phyloP scores from a whole-genome alignment of 2,113 vertebrate species.

The Agelaius phoeniceus region DNA sequence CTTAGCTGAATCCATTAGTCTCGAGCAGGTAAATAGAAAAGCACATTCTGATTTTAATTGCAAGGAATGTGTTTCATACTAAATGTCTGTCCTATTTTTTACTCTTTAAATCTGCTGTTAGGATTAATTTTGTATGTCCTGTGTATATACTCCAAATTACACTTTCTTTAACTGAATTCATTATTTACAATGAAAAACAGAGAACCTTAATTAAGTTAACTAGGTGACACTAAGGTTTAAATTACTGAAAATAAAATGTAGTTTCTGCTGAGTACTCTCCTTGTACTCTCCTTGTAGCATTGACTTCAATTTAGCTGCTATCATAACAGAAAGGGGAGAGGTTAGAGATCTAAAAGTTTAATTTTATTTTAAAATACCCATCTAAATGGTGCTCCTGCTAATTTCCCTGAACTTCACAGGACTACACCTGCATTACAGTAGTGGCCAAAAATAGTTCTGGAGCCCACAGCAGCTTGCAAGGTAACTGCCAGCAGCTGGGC shows the following conservation, averaged over 20 bases:
- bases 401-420: conserved; percentile 14
- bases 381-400: neutral
- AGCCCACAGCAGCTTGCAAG: neutral
- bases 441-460: conserved; percentile 35
- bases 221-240: neutral
- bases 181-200: conserved; percentile 42
- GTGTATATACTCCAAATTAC: neutral
- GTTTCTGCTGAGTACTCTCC: neutral
- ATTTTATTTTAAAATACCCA: neutral
- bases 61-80: conserved; percentile 53
- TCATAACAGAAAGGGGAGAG: neutral
- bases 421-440: neutral
- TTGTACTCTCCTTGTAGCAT: neutral
- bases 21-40: conserved; percentile 63
- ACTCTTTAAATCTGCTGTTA: neutral
- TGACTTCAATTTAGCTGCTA: neutral
- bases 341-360: neutral
- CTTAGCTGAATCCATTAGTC: conserved; percentile 62
- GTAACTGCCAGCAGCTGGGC: neutral
- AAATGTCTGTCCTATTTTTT: conserved; percentile 49
- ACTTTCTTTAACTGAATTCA: conserved; percentile 35
- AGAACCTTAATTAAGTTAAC: conserved; percentile 10
- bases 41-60: conserved; percentile 67
- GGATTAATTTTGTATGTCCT: neutral
- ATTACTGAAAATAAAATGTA: neutral